phyloP scores from a whole-genome alignment of 2,113 vertebrate species.

The Aptenodytes forsteri region DNA sequence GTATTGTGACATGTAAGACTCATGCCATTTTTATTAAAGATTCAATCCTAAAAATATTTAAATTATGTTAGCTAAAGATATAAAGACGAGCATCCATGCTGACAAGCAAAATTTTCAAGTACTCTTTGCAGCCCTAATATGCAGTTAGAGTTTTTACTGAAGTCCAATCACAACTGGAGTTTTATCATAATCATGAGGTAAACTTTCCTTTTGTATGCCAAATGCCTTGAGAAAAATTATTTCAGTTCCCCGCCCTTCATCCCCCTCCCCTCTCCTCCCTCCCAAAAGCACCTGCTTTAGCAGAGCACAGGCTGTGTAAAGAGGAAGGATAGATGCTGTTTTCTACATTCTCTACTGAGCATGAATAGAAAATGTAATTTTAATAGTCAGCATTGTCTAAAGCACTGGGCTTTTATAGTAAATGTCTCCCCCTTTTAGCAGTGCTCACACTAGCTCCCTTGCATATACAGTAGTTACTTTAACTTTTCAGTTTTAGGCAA shows the following conservation, averaged over 20 bases:
- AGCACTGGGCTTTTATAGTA: neutral
- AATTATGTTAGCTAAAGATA: neutral
- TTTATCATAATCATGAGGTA: neutral
- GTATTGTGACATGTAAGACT: neutral
- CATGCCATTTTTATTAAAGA: neutral
- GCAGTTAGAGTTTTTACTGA: neutral
- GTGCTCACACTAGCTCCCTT: neutral
- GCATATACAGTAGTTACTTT: neutral
- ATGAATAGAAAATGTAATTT: neutral
- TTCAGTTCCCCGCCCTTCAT: neutral
- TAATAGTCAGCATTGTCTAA: neutral
- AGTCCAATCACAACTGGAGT: neutral
- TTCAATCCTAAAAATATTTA: neutral
- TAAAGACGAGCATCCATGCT: neutral
- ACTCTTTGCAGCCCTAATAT: neutral
- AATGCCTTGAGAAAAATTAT: neutral
- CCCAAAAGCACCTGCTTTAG: neutral
- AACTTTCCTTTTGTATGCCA: neutral
- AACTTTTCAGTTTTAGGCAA: neutral
- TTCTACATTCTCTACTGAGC: neutral
- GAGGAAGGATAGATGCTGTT: neutral
- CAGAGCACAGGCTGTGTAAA: neutral
- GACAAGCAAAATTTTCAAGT: neutral
- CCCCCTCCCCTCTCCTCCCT: neutral
- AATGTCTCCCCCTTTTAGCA: neutral